phyloP scores from a whole-genome alignment of 1,140 invertebrate genomes.

The Agrypnia vestita region DNA sequence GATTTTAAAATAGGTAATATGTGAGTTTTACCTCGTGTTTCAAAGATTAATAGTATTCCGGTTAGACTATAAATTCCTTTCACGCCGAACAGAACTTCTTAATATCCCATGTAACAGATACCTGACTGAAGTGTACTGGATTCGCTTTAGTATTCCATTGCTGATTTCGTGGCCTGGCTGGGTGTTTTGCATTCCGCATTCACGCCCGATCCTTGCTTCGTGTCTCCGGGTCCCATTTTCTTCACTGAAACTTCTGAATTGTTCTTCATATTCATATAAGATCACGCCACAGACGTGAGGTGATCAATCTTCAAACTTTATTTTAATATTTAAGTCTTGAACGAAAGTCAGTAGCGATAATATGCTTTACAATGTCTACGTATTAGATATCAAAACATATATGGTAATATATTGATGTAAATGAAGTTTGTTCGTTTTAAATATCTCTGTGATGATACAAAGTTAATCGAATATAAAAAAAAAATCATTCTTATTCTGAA shows the following conservation, averaged over 20 bases:
- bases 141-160: constrained; percentile 17
- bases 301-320: constrained; percentile 20
- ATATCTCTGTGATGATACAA: no score
- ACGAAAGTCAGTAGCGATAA: neutral
- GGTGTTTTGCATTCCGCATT: constrained; percentile 6
- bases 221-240: neutral
- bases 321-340: constrained; percentile 30
- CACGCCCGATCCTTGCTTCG: neutral
- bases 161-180: neutral
- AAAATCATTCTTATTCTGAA: no score
- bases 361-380: neutral
- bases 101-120: constrained; percentile 9
- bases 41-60: neutral
- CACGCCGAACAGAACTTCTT: constrained; percentile 13
- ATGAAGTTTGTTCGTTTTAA: no score
- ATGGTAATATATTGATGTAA: no score
- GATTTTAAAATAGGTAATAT: no score
- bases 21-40: neutral
- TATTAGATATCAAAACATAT: neutral
- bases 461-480: no score
- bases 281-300: constrained; percentile 29
- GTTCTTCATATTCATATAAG: constrained; percentile 37
- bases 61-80: neutral
- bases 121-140: constrained; percentile 3
- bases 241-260: neutral